phyloP scores from a whole-genome alignment of 2,797 vertebrate genomes.

The Pterois miles region DNA sequence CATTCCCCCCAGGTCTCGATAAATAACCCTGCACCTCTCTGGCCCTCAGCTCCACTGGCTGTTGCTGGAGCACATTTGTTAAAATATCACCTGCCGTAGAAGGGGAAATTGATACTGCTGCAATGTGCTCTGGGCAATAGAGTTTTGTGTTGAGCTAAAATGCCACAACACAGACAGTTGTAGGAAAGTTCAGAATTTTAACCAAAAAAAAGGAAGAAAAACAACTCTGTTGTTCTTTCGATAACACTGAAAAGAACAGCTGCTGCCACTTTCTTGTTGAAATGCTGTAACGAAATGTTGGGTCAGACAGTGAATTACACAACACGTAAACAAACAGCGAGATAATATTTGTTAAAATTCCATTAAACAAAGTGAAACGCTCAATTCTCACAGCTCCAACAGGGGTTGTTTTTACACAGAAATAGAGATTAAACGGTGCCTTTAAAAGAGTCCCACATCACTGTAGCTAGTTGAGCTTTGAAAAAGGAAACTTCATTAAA shows the following conservation, averaged over 20 bases:
- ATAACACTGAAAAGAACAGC: constrained; percentile 21
- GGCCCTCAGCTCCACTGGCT: constrained; percentile 78
- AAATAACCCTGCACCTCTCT: constrained; percentile 85
- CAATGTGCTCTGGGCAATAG: constrained; percentile 73
- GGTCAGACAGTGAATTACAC: constrained; percentile 41
- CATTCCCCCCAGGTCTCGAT: constrained; percentile 83
- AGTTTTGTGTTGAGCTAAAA: constrained; percentile 72
- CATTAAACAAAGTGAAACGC: constrained; percentile 65
- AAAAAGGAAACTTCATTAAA: constrained; percentile 76
- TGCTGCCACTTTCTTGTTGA: constrained; percentile 15
- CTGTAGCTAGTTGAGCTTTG: constrained; percentile 19
- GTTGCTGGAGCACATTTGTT: constrained; percentile 87
- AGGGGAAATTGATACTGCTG: constrained; percentile 87
- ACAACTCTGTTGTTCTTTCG: constrained; percentile 27
- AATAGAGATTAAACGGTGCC: constrained; percentile 57
- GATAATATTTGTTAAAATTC: constrained; percentile 61
- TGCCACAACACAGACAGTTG: constrained; percentile 67
- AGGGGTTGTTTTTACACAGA: constrained; percentile 50
- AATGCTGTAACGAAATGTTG: constrained; percentile 27
- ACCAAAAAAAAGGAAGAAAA: constrained; percentile 23
- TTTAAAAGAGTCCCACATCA: constrained; percentile 31
- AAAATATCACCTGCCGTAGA: constrained; percentile 87
- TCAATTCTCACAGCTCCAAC: constrained; percentile 59
- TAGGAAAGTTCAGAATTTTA: constrained; percentile 59
- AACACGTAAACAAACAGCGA: constrained; percentile 26